These are phyloP conservation scores for Dicaeum eximium DNA, from an alignment of 2,113 vertebrate species.

Conservation along the genomic window DNA sequence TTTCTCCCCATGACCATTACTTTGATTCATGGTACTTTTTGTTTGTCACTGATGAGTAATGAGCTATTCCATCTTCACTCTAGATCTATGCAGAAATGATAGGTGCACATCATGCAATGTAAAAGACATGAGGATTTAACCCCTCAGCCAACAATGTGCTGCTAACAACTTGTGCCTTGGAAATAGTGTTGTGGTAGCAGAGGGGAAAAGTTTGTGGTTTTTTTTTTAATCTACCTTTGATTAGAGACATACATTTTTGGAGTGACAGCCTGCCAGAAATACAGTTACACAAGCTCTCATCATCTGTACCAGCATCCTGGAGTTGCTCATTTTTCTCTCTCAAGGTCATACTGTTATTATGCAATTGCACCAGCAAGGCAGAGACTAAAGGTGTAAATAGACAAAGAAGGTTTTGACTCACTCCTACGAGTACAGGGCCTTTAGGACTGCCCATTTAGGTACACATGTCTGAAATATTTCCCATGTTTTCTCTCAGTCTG, in stretches of 20 bases:
- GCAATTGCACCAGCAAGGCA: neutral
- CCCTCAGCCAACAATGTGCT: neutral
- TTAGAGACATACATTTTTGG: neutral
- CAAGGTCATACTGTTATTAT: slow-evolving; percentile 29
- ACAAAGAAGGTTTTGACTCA: neutral
- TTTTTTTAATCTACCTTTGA: neutral
- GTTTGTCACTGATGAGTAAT: neutral
- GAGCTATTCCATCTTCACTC: neutral
- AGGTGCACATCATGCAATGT: neutral
- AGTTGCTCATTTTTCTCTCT: neutral
- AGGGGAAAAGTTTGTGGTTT: neutral
- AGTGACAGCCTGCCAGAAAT: slow-evolving; percentile 7
- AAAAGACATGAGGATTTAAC: neutral
- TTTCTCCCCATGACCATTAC: neutral
- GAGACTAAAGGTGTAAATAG: neutral
- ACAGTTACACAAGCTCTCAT: slow-evolving; percentile 30
- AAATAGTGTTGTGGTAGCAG: neutral
- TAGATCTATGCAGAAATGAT: neutral
- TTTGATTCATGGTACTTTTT: slow-evolving; percentile 46
- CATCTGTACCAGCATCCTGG: neutral
- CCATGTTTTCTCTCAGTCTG: neutral
- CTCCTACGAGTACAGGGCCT: neutral
- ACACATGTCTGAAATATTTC: neutral
- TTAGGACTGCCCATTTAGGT: neutral
- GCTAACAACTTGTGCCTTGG: neutral